Conservation (phyloP, 2,113 vertebrate genomes). For the Poeciliopsis turrubarensis region DNA sequence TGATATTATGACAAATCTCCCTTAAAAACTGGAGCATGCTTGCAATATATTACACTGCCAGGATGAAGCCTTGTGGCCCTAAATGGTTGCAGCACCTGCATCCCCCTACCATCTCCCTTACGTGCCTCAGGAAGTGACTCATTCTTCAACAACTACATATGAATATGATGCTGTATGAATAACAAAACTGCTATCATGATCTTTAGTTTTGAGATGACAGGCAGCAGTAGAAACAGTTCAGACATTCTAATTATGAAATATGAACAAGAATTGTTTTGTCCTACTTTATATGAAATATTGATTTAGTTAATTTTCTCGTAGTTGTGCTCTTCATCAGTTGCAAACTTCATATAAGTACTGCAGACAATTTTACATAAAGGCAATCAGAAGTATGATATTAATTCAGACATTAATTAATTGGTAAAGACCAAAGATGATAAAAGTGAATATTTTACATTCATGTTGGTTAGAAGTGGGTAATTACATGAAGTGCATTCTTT, state of each 20-base stretch:
- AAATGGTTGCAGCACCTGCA: slow-evolving; percentile 59
- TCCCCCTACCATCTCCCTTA: slow-evolving; percentile 53
- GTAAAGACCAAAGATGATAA: too few relatives aligned
- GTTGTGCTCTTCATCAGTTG: not conserved
- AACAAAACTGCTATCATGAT: not conserved
- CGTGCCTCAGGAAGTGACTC: slow-evolving; percentile 42
- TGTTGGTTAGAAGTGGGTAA: too few relatives aligned
- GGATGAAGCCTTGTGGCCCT: slow-evolving; percentile 46
- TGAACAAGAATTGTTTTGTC: not conserved
- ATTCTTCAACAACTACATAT: slow-evolving; percentile 6
- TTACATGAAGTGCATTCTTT: too few relatives aligned
- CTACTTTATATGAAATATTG: too few relatives aligned
- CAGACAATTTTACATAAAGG: too few relatives aligned
- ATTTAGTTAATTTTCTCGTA: not conserved
- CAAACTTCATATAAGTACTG: not conserved
- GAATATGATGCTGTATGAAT: slow-evolving; percentile 14
- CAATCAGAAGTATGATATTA: too few relatives aligned
- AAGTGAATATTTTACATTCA: too few relatives aligned
- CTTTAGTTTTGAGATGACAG: not conserved
- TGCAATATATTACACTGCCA: slow-evolving; percentile 63
- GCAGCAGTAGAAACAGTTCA: not conserved
- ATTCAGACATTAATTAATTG: too few relatives aligned
- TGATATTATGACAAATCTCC: slow-evolving; percentile 77
- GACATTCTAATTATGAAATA: not conserved
- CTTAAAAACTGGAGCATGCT: slow-evolving; percentile 64